Percentiles rank a stretch among this genome's conserved stretches.
Conservation (phyloP, 1,140 invertebrate species). For the Drosophila pruinosa region DNA sequence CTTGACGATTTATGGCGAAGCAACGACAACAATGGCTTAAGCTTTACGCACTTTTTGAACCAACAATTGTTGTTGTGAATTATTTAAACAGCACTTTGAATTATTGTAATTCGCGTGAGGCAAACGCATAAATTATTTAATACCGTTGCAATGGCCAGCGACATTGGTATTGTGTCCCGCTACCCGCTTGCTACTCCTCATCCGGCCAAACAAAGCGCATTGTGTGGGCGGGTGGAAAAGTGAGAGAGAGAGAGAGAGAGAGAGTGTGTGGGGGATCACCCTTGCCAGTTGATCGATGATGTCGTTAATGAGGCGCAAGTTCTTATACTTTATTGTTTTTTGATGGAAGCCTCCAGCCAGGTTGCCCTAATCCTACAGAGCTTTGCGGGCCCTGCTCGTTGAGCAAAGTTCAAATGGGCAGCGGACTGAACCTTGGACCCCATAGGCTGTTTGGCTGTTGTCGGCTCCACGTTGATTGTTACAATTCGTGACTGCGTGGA, state of each 20-base stretch:
- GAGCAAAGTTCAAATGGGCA: constrained; percentile 58
- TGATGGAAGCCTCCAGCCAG: constrained; percentile 35
- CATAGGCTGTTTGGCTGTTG: constrained; percentile 36
- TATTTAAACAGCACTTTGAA: constrained; percentile 51
- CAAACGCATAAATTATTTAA: constrained; percentile 68
- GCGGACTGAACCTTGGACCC: constrained; percentile 58
- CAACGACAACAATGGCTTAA: constrained; percentile 18
- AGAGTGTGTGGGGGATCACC: neutral
- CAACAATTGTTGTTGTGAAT: constrained; percentile 37
- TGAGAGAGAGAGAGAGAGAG: neutral
- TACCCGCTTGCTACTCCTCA: neutral
- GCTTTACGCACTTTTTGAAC: constrained; percentile 58
- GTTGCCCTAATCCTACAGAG: constrained; percentile 49
- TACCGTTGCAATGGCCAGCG: constrained; percentile 51
- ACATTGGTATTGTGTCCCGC: constrained; percentile 35
- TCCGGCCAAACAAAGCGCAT: neutral
- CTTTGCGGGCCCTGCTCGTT: constrained; percentile 10
- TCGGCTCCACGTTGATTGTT: constrained; percentile 18
- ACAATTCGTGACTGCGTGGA: constrained; percentile 26
- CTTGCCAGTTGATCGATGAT: constrained; percentile 54
- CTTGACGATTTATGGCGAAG: constrained; percentile 61
- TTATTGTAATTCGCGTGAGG: constrained; percentile 61
- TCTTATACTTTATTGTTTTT: constrained; percentile 20
- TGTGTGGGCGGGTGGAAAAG: neutral
- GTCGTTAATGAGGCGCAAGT: constrained; percentile 56